phyloP scores from a whole-genome alignment of 2,797 vertebrate species.

The Neopelma chrysocephalum region DNA sequence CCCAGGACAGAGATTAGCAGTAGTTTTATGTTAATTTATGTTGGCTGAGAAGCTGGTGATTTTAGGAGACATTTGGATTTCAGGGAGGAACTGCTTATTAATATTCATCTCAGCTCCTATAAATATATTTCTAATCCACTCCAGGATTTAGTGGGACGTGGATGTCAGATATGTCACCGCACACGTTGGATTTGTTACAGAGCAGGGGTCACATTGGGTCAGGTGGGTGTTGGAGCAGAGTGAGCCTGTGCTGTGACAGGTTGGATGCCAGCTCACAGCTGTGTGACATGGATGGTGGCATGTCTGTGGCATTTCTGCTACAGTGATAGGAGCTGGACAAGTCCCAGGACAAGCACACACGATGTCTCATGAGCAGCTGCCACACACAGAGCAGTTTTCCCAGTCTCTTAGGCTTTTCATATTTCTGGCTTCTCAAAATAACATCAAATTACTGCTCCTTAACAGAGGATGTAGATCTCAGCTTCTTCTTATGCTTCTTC shows the following conservation, averaged over 20 bases:
- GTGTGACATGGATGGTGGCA: background rate
- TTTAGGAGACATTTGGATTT: constrained; percentile 20
- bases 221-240: background rate
- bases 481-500: background rate
- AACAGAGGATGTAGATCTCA: background rate
- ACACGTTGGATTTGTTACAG: background rate
- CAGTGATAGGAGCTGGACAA: background rate
- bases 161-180: background rate
- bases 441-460: background rate
- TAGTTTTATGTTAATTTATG: constrained; percentile 11
- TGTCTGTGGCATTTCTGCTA: background rate
- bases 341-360: background rate
- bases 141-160: background rate
- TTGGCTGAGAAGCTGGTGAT: background rate
- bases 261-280: background rate
- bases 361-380: background rate
- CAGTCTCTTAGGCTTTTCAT: background rate
- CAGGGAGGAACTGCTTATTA: constrained; percentile 10
- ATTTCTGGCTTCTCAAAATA: background rate
- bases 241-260: background rate
- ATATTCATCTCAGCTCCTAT: background rate
- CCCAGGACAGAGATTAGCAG: background rate
- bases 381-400: background rate
- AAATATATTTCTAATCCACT: constrained; percentile 19
- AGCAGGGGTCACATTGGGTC: background rate